Evolutionary conservation across 2,888 invertebrate genomes (phyloP).

Genomic region (Thera obeliscata): DNA sequence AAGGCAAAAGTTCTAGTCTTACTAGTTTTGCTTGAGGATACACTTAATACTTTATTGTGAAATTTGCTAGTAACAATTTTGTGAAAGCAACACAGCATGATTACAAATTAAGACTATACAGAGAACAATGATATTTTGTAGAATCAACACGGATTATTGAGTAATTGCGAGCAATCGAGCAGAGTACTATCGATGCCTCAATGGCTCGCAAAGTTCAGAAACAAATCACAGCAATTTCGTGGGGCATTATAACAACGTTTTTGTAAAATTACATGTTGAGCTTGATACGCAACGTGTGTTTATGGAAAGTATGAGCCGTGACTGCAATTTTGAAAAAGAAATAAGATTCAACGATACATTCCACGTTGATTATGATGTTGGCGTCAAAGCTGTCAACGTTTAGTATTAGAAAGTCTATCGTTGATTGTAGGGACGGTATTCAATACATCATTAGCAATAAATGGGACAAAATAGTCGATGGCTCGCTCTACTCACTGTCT

Average conservation of each 20-base stretch:
- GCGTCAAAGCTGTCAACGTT: slow-evolving; percentile 48
- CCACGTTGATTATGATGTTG: slow-evolving; percentile 44
- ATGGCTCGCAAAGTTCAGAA: slow-evolving; percentile 65
- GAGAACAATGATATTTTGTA: slow-evolving; percentile 56
- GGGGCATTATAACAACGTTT: slow-evolving; percentile 74
- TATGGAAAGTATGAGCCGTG: slow-evolving; percentile 64
- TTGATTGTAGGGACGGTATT: slow-evolving; percentile 51
- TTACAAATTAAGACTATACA: slow-evolving; percentile 30
- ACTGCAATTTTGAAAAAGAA: slow-evolving; percentile 54
- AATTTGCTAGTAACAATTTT: slow-evolving; percentile 27
- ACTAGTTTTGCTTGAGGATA: neutral
- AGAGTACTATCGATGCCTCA: slow-evolving; percentile 55
- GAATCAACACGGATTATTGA: slow-evolving; percentile 72
- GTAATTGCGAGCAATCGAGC: slow-evolving; percentile 68
- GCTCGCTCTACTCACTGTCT: slow-evolving; percentile 54
- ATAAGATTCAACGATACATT: slow-evolving; percentile 34
- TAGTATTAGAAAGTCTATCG: slow-evolving; percentile 63
- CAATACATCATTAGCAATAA: slow-evolving; percentile 79
- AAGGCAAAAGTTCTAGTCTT: slow-evolving; percentile 10
- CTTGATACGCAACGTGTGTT: slow-evolving; percentile 66
- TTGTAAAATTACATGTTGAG: slow-evolving; percentile 73
- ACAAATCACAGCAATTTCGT: slow-evolving; percentile 78
- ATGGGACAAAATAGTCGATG: slow-evolving; percentile 76
- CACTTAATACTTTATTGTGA: slow-evolving; percentile 16
- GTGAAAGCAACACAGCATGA: slow-evolving; percentile 55